These are phyloP conservation scores for Sphaeridia pumilis DNA, from an alignment of 2,888 invertebrate genomes.

Conservation along the genomic window DNA sequence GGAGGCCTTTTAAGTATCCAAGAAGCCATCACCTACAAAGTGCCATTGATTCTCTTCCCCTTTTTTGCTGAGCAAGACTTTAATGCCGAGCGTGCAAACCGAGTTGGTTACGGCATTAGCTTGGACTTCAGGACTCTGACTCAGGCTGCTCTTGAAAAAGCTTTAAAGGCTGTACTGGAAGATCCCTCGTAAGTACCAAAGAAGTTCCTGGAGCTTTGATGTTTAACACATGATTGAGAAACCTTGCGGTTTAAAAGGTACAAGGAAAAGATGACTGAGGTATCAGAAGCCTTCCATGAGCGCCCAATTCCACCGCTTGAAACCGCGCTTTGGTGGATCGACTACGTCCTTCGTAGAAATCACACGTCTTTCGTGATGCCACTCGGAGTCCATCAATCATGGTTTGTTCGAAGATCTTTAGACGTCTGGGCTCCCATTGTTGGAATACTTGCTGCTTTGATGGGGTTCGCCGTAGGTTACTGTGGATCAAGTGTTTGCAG, in stretches of 20 bases:
- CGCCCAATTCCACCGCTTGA: conserved; percentile 17
- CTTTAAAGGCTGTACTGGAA: conserved; percentile 11
- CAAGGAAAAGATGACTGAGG: conserved; percentile 12
- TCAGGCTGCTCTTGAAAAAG: conserved; percentile 37
- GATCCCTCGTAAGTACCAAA: conserved; percentile 15
- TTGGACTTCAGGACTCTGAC: conserved; percentile 43
- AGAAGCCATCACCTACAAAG: conserved; percentile 50
- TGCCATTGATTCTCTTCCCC: conserved; percentile 48
- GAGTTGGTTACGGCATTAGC: conserved; percentile 45
- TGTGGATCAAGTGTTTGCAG: background rate
- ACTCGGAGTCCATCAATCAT: conserved; percentile 1
- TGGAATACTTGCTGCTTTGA: background rate
- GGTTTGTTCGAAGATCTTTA: conserved; percentile 7
- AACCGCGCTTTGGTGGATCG: conserved; percentile 20
- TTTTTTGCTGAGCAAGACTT: conserved; percentile 46
- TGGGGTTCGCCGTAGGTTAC: conserved; percentile 1
- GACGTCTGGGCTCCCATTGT: conserved; percentile 8
- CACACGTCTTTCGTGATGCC: background rate
- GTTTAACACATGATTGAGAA: too few species aligned
- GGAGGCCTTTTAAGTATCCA: conserved; percentile 54
- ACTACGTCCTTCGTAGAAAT: conserved; percentile 18
- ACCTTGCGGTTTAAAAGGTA: too few species aligned
- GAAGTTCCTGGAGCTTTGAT: too few species aligned
- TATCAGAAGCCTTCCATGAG: conserved; percentile 18
- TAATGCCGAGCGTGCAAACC: conserved; percentile 46